These are phyloP conservation scores for Monochamus saltuarius DNA, from an alignment of 1,140 invertebrate genomes.

Conservation along the genomic window DNA sequence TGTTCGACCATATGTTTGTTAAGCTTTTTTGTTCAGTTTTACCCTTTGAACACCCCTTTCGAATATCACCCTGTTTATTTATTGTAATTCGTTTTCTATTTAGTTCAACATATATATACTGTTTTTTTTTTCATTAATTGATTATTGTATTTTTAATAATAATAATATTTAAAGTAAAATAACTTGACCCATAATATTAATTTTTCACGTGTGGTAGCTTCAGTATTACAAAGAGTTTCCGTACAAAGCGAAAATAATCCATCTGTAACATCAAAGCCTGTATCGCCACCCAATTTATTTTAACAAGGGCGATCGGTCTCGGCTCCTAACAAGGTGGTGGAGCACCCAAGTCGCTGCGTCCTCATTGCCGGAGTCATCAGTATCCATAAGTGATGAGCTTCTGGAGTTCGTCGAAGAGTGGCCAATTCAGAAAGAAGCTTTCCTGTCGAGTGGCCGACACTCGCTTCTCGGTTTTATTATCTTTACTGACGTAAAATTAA, in stretches of 20 bases:
- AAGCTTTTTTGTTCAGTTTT: too few relatives aligned
- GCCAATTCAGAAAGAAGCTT: slow-evolving; percentile 39
- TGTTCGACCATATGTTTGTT: too few relatives aligned
- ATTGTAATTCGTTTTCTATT: too few relatives aligned
- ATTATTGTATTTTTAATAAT: too few relatives aligned
- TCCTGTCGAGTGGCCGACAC: slow-evolving; percentile 31
- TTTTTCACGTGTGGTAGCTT: too few relatives aligned
- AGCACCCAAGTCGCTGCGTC: slow-evolving; percentile 17
- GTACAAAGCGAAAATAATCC: slow-evolving; percentile 12
- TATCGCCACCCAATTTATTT: slow-evolving; percentile 47
- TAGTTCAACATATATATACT: too few relatives aligned
- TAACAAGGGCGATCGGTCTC: slow-evolving; percentile 46
- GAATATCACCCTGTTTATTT: too few relatives aligned
- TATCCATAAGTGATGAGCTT: slow-evolving; percentile 61
- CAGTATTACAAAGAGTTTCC: too few relatives aligned
- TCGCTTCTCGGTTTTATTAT: slow-evolving; percentile 38
- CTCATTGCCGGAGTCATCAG: slow-evolving; percentile 60
- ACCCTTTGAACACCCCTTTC: too few relatives aligned
- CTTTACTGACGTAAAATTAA: slow-evolving; percentile 40
- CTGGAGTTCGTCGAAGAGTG: slow-evolving; percentile 29
- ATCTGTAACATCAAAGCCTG: slow-evolving; percentile 31
- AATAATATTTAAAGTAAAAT: too few relatives aligned
- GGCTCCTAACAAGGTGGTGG: slow-evolving; percentile 36
- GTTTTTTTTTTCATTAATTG: too few relatives aligned
- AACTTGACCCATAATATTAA: too few relatives aligned